Conservation (phyloP, 2,888 invertebrate species). For the Bombyx huttoni region DNA sequence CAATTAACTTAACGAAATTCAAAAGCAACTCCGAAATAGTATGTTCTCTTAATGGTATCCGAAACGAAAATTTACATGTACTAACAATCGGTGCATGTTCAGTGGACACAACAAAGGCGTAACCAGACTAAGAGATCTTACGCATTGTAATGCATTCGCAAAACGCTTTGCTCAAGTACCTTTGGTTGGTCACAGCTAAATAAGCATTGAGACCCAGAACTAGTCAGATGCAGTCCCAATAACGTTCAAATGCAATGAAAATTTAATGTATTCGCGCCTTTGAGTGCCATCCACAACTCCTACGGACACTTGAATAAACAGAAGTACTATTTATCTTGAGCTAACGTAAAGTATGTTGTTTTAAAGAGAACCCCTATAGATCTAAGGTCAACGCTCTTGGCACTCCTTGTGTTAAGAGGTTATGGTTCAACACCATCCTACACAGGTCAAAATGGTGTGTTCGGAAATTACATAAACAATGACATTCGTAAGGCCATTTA, state of each 20-base stretch:
- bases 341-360: constrained; percentile 42
- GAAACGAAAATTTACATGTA: constrained; percentile 46
- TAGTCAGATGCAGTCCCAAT: constrained; percentile 10
- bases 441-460: background rate
- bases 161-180: constrained; percentile 3
- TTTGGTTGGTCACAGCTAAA: constrained; percentile 13
- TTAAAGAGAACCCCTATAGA: constrained; percentile 35
- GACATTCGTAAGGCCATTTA: background rate
- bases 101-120: constrained; percentile 48
- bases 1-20: constrained; percentile 28
- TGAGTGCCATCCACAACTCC: constrained; percentile 39
- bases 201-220: constrained; percentile 7
- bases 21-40: constrained; percentile 34
- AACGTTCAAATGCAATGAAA: constrained; percentile 20
- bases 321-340: constrained; percentile 49
- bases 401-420: constrained; percentile 24
- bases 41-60: constrained; percentile 39
- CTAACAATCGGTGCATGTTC: constrained; percentile 44
- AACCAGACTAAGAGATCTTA: constrained; percentile 19
- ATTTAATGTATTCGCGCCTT: constrained; percentile 29
- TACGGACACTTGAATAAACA: constrained; percentile 50
- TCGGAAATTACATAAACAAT: background rate
- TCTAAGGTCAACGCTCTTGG: constrained; percentile 48
- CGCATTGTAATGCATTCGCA: constrained; percentile 15
- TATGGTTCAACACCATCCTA: constrained; percentile 11